A percentile compares a stretch with the other conserved stretches of the same genome.
Conservation (phyloP, 2,113 vertebrate species). For the Chamaetylas fuelleborni region DNA sequence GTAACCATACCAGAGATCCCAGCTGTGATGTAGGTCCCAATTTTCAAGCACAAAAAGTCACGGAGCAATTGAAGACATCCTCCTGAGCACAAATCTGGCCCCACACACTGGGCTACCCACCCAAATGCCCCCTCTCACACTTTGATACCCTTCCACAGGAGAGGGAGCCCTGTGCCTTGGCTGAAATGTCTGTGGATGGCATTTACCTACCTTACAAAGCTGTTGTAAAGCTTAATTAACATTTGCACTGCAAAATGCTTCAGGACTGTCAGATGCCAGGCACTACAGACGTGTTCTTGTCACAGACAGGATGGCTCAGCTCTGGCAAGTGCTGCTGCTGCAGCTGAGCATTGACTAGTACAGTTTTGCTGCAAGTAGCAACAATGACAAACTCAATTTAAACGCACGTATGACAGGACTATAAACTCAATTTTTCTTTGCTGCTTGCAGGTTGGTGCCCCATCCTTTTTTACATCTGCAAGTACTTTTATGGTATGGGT, state of each 20-base stretch:
- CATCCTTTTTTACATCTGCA: not conserved
- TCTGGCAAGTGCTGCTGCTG: not conserved
- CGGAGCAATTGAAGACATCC: not conserved
- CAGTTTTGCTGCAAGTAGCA: not conserved
- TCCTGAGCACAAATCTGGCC: not conserved
- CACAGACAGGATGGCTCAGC: not conserved
- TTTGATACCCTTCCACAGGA: not conserved
- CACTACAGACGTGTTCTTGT: not conserved
- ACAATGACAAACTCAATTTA: accelerated
- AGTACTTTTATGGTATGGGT: not conserved
- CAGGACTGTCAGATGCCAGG: not conserved
- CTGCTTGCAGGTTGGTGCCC: not conserved
- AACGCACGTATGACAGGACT: not conserved
- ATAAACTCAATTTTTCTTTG: not conserved
- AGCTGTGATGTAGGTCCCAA: not conserved
- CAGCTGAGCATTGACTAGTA: not conserved
- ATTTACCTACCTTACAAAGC: not conserved
- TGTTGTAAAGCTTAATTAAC: not conserved
- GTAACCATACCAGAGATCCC: not conserved
- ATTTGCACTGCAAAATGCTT: not conserved
- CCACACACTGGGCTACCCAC: not conserved
- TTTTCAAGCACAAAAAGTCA: not conserved
- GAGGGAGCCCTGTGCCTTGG: not conserved
- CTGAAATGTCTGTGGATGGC: not conserved
- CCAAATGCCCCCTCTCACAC: accelerated